Evolutionary conservation across 2,797 vertebrate species (phyloP).

Genomic region (Gobio occitaniae): DNA sequence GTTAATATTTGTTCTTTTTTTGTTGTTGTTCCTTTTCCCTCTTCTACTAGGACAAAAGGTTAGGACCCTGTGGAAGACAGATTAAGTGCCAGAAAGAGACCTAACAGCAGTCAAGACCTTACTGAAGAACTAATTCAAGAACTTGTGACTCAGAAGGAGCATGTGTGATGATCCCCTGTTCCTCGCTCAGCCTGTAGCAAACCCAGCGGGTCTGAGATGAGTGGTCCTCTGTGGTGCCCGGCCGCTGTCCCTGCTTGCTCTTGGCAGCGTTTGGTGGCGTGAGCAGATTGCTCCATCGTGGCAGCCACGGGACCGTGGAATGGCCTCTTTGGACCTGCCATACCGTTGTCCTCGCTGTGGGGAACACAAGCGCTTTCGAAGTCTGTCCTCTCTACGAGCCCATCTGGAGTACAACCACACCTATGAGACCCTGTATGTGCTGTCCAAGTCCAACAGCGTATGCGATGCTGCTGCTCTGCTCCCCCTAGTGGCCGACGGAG

Average conservation of each 20-base stretch:
- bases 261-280: conserved; percentile 70
- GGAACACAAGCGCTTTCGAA: conserved; percentile 99
- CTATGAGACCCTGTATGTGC: conserved; percentile 97
- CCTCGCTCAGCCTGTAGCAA: conserved; percentile 4
- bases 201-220: conserved; percentile 71
- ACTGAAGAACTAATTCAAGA: conserved; percentile 12
- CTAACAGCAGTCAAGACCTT: conserved; percentile 1
- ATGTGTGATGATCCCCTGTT: conserved; percentile 35
- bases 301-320: conserved; percentile 78
- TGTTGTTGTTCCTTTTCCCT: conserved; percentile 14
- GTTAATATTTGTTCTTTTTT: neutral
- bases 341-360: conserved; percentile 98
- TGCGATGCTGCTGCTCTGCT: conserved; percentile 92
- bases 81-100: conserved; percentile 32
- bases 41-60: conserved; percentile 20
- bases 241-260: conserved; percentile 67
- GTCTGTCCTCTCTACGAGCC: conserved; percentile 94
- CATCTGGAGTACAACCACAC: conserved; percentile 99
- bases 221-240: conserved; percentile 64
- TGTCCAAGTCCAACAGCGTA: conserved; percentile 98
- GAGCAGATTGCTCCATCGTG: conserved; percentile 69
- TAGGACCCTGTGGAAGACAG: neutral
- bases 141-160: conserved; percentile 22
- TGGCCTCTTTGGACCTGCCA: conserved; percentile 98
- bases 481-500: conserved; percentile 86